These are phyloP conservation scores for Puntigrus tetrazona DNA, from an alignment of 2,113 vertebrate genomes.

Conservation along the genomic window DNA sequence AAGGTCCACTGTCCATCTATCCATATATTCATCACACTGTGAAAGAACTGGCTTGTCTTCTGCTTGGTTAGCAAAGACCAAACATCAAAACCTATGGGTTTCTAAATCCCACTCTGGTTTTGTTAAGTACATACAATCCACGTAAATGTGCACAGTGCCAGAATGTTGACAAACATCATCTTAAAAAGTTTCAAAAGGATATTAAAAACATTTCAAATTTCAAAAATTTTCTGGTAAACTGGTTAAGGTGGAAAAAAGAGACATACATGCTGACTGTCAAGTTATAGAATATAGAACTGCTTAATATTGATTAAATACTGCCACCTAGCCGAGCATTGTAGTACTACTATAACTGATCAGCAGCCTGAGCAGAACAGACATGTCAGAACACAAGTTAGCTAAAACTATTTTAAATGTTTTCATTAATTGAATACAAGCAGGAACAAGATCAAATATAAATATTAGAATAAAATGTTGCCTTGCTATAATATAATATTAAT, in stretches of 20 bases:
- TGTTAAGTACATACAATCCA: background rate
- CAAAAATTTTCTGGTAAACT: background rate
- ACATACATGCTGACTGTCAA: background rate
- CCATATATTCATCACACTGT: background rate
- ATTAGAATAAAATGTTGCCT: background rate
- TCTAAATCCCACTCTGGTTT: constrained; percentile 38
- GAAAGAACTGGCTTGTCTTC: constrained; percentile 30
- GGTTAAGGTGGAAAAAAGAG: background rate
- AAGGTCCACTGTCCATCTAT: constrained; percentile 34
- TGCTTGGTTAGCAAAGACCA: constrained; percentile 6
- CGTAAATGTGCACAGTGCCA: background rate
- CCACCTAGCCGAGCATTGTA: constrained; percentile 34
- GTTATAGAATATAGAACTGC: background rate
- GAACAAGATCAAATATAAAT: background rate
- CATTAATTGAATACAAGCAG: background rate
- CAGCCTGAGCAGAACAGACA: background rate
- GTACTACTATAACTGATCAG: background rate
- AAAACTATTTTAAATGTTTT: background rate
- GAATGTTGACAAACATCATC: constrained; percentile 12
- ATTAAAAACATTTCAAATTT: background rate
- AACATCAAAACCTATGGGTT: background rate
- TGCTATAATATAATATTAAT: background rate
- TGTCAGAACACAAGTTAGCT: background rate
- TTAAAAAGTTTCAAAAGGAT: background rate
- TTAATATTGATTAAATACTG: constrained; percentile 25